These are phyloP conservation scores for Drosophila eugracilis DNA, from an alignment of 1,140 invertebrate genomes.

Conservation along the genomic window DNA sequence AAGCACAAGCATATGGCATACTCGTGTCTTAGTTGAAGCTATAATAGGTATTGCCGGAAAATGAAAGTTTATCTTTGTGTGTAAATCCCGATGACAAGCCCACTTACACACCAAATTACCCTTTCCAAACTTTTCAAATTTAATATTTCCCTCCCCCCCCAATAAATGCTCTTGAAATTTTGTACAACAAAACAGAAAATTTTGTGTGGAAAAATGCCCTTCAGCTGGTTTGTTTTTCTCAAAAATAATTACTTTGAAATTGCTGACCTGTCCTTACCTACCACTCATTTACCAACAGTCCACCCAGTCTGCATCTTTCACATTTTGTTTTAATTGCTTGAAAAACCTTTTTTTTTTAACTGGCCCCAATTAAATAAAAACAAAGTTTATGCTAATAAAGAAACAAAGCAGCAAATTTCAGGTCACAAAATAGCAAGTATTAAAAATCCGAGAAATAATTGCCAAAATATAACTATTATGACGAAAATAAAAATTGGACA, in stretches of 20 bases:
- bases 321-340: slow-evolving; percentile 9
- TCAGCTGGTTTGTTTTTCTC: background rate
- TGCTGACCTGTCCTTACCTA: slow-evolving; percentile 7
- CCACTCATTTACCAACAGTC: background rate
- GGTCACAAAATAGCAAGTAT: slow-evolving; percentile 33
- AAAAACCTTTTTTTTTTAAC: slow-evolving; percentile 12
- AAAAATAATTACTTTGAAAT: background rate
- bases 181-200: background rate
- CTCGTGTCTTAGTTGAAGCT: slow-evolving; percentile 1
- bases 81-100: slow-evolving; percentile 35
- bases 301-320: background rate
- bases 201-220: background rate
- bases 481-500: background rate
- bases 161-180: background rate
- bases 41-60: slow-evolving; percentile 34
- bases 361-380: slow-evolving; percentile 21
- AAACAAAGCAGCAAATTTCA: slow-evolving; percentile 21
- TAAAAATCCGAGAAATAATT: slow-evolving; percentile 27
- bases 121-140: slow-evolving; percentile 11
- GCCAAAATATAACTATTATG: slow-evolving; percentile 5
- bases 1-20: slow-evolving; percentile 1
- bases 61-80: slow-evolving; percentile 36
- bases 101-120: slow-evolving; percentile 21
- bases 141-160: background rate
- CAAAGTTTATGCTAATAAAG: slow-evolving; percentile 12